These are phyloP conservation scores for Paralichthys olivaceus DNA, from an alignment of 2,113 vertebrate genomes.

Conservation along the genomic window DNA sequence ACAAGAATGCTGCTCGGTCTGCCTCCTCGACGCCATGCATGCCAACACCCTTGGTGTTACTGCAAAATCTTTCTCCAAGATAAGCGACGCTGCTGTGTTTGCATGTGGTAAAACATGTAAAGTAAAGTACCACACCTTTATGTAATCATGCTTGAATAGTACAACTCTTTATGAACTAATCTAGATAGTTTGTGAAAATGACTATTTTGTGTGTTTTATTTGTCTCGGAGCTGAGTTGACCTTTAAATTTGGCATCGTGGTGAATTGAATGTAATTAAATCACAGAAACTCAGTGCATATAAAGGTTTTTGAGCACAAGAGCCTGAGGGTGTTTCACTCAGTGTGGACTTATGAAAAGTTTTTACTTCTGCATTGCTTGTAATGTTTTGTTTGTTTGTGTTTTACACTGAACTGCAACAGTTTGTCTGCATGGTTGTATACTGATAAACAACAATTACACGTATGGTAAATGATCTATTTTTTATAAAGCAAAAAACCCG, in stretches of 20 bases:
- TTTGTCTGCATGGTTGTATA: neutral
- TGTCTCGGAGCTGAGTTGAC: neutral
- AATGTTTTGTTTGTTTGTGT: neutral
- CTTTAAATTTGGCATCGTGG: neutral
- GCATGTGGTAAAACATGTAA: conserved; percentile 1
- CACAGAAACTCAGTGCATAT: neutral
- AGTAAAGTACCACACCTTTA: conserved; percentile 16
- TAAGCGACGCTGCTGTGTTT: neutral
- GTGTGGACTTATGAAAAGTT: neutral
- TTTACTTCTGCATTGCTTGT: neutral
- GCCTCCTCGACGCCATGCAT: neutral
- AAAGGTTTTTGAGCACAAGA: neutral
- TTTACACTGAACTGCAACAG: neutral
- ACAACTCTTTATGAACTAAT: neutral
- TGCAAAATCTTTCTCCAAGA: neutral
- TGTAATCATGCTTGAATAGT: neutral
- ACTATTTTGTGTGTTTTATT: neutral
- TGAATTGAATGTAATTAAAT: neutral
- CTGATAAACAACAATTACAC: neutral
- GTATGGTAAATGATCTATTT: neutral
- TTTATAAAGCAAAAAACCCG: neutral
- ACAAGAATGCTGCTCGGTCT: conserved; percentile 28
- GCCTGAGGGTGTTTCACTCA: neutral
- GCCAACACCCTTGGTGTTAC: neutral
- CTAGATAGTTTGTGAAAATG: neutral